phyloP scores from a whole-genome alignment of 2,797 vertebrate species.

The Cyclura pinguis region DNA sequence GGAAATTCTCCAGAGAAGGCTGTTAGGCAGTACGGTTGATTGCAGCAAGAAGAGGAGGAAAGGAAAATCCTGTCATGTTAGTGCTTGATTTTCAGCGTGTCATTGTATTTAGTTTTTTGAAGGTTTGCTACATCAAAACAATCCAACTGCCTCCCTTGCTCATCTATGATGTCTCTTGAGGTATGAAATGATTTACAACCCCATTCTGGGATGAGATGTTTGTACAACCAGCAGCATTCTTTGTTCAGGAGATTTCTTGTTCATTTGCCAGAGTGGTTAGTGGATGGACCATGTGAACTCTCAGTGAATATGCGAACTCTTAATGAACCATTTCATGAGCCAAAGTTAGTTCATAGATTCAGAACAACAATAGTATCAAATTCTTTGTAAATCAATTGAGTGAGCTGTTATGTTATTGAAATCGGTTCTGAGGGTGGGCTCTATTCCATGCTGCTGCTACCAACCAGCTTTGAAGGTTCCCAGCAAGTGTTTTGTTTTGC shows the following conservation, averaged over 20 bases:
- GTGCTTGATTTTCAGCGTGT: neutral
- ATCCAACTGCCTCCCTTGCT: neutral
- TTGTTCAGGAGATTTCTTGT: neutral
- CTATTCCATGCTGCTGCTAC: neutral
- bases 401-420: neutral
- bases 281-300: neutral
- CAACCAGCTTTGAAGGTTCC: neutral
- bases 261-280: neutral
- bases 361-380: neutral
- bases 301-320: neutral
- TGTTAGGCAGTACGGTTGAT: neutral
- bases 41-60: neutral
- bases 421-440: neutral
- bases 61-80: neutral
- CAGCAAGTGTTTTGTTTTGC: neutral
- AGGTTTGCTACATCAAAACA: neutral
- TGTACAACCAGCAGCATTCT: neutral
- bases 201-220: neutral
- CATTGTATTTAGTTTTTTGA: neutral
- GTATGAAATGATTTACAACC: neutral
- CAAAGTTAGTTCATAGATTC: neutral
- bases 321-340: neutral
- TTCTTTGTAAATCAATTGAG: neutral
- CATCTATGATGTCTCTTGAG: neutral
- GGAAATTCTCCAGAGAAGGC: neutral